A percentile compares a stretch with the other conserved stretches of the same genome.
phyloP scores from a whole-genome alignment of 2,888 invertebrate species.

The Campaea margaritaria region DNA sequence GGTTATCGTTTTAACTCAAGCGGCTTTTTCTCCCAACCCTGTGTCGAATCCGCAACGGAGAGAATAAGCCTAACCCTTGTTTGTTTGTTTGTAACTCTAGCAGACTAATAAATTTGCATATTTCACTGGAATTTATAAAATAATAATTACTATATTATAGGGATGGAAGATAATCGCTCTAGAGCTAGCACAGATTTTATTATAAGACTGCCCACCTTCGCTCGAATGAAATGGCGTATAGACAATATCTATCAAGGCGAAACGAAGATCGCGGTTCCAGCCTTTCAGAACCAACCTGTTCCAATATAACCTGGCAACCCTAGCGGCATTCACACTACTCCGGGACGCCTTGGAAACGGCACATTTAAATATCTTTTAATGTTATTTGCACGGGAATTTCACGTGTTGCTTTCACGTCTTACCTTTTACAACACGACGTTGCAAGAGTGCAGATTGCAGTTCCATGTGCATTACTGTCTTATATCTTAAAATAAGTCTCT shows the following conservation, averaged over 20 bases:
- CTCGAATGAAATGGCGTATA: too few relatives aligned
- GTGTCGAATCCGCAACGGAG: constrained; percentile 7
- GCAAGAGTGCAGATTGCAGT: constrained; percentile 17
- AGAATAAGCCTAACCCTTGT: too few relatives aligned
- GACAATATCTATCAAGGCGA: too few relatives aligned
- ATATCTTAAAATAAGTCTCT: neutral
- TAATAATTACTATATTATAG: too few relatives aligned
- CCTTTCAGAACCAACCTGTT: too few relatives aligned
- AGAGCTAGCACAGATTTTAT: too few relatives aligned
- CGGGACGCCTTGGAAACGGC: constrained; percentile 29
- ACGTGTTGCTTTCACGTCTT: constrained; percentile 33
- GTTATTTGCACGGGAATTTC: constrained; percentile 34
- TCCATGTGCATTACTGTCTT: neutral
- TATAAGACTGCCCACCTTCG: too few relatives aligned
- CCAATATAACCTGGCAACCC: constrained; percentile 15
- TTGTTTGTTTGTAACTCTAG: too few relatives aligned
- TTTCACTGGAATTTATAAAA: too few relatives aligned
- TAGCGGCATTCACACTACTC: constrained; percentile 20
- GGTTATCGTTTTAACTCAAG: constrained; percentile 25
- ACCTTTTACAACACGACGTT: constrained; percentile 13
- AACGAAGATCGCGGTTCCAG: too few relatives aligned
- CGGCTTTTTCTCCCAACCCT: constrained; percentile 8
- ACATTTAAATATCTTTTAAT: constrained; percentile 36
- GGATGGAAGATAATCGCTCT: too few relatives aligned
- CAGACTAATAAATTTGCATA: too few relatives aligned